These are phyloP conservation scores for Ferrisia virgata DNA, from an alignment of 2,888 invertebrate species.

Conservation along the genomic window DNA sequence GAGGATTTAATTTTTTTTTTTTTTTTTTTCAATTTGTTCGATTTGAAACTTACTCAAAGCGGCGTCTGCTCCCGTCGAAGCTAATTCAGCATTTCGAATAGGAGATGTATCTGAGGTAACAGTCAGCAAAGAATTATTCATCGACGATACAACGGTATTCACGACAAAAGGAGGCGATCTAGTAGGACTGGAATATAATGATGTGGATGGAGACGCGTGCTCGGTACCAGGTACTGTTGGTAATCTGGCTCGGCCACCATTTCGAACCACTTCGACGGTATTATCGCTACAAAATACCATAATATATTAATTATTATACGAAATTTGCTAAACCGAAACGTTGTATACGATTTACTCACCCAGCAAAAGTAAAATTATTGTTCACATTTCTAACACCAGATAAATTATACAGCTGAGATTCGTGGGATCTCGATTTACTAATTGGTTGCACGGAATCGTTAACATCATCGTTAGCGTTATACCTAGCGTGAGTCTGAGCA, in stretches of 20 bases:
- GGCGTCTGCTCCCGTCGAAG: not conserved
- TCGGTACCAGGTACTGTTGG: conserved; percentile 63
- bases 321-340: not conserved
- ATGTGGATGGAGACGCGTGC: conserved; percentile 56
- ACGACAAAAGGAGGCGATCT: conserved; percentile 60
- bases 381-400: conserved; percentile 38
- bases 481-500: conserved; percentile 50
- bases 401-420: conserved; percentile 75
- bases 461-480: conserved; percentile 54
- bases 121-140: conserved; percentile 21
- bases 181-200: conserved; percentile 57
- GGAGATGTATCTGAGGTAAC: conserved; percentile 31
- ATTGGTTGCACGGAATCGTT: conserved; percentile 59
- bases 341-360: not conserved
- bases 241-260: conserved; percentile 56
- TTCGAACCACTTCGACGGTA: conserved; percentile 11
- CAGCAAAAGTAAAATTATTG: conserved; percentile 29
- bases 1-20: too few species aligned
- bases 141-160: not conserved
- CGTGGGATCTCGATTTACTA: conserved; percentile 88
- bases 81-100: conserved; percentile 6
- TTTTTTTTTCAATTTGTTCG: too few species aligned
- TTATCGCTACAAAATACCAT: conserved; percentile 2
- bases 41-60: not conserved
- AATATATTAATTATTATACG: not conserved